phyloP scores from a whole-genome alignment of 2,113 vertebrate species.

The Oxyura jamaicensis region DNA sequence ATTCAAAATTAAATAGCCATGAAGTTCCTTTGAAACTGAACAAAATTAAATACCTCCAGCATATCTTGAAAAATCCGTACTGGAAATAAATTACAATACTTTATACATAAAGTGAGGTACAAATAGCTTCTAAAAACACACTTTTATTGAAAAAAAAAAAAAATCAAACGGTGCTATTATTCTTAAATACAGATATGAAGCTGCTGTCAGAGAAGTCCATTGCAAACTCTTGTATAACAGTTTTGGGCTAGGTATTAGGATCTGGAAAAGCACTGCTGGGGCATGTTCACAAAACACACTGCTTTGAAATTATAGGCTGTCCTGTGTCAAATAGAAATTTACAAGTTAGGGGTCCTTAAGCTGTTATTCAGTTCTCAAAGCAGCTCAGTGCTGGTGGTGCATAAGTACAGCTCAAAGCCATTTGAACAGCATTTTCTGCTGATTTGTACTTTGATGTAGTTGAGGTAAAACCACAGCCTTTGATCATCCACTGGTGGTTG shows the following conservation, averaged over 20 bases:
- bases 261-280: neutral
- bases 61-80: neutral
- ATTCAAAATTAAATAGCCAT: neutral
- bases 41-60: neutral
- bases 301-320: neutral
- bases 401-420: rapidly evolving
- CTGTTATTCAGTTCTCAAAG: neutral
- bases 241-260: neutral
- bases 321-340: neutral
- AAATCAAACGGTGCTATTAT: neutral
- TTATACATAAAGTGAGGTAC: neutral
- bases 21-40: neutral
- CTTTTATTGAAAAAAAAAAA: neutral
- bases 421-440: neutral
- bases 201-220: neutral
- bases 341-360: neutral
- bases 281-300: rapidly evolving
- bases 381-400: neutral
- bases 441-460: neutral
- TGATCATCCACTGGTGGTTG: neutral
- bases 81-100: neutral
- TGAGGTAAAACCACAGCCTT: neutral
- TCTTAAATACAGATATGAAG: neutral
- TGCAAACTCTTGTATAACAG: neutral
- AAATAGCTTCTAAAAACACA: neutral